Conservation (phyloP, 2,888 invertebrate genomes). For the Hololepta plana region DNA sequence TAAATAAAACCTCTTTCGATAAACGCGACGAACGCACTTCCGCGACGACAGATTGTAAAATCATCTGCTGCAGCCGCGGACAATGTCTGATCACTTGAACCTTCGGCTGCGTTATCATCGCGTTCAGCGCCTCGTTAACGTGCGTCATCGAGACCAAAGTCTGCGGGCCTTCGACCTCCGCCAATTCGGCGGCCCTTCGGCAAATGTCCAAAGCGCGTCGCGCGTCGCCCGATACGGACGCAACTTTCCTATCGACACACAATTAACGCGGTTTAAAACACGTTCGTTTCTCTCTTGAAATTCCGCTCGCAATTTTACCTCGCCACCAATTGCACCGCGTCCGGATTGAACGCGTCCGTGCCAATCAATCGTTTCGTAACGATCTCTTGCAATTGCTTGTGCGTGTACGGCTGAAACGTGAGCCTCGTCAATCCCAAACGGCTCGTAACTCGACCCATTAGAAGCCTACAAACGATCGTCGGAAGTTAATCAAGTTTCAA, state of each 20-base stretch:
- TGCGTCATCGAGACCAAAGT: slow-evolving; percentile 49
- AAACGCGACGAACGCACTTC: slow-evolving; percentile 49
- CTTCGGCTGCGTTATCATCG: slow-evolving; percentile 77
- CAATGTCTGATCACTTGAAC: slow-evolving; percentile 67
- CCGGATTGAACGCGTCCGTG: slow-evolving; percentile 60
- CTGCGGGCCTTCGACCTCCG: slow-evolving; percentile 31
- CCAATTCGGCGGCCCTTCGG: slow-evolving; percentile 74
- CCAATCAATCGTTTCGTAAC: slow-evolving; percentile 51
- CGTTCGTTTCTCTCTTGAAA: slow-evolving; percentile 1
- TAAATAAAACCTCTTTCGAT: too few species aligned
- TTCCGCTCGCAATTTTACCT: slow-evolving; percentile 33
- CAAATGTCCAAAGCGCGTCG: slow-evolving; percentile 92
- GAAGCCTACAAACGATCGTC: slow-evolving; percentile 36
- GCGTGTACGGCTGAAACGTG: slow-evolving; percentile 88
- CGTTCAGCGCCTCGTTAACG: slow-evolving; percentile 63
- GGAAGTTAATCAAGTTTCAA: too few species aligned
- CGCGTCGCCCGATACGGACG: slow-evolving; percentile 92
- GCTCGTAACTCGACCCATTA: slow-evolving; percentile 61
- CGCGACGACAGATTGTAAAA: slow-evolving; percentile 64
- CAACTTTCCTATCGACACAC: slow-evolving; percentile 56
- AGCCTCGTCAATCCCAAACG: slow-evolving; percentile 67
- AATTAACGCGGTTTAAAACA: background rate
- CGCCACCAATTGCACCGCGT: slow-evolving; percentile 80
- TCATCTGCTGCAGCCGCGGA: slow-evolving; percentile 58
- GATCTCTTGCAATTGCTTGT: slow-evolving; percentile 71